A percentile compares a stretch with the other conserved stretches of the same genome.
phyloP scores from a whole-genome alignment of 35 echinoderm and acorn worm species.

The Patiria miniata region DNA sequence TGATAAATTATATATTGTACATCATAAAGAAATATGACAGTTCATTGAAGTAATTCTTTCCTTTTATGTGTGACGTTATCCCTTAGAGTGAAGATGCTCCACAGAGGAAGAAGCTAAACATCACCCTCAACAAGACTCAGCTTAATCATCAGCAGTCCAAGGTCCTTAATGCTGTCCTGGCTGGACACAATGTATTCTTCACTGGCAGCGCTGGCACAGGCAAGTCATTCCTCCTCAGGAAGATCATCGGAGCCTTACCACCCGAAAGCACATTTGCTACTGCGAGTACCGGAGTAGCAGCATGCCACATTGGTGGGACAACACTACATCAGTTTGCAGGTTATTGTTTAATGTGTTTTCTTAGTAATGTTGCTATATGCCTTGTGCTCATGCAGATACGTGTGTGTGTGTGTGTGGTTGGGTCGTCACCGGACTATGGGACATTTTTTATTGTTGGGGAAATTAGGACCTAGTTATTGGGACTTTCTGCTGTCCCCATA shows the following conservation, averaged over 20 bases:
- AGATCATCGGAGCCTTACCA: constrained; percentile 87
- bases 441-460: no score
- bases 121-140: constrained; percentile 23
- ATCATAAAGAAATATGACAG: no score
- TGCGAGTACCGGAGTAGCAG: constrained; percentile 95
- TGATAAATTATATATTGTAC: no score
- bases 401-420: no score
- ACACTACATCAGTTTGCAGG: constrained; percentile 99
- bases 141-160: constrained; percentile 74
- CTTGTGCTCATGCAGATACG: no score
- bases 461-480: no score
- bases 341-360: constrained; percentile 20
- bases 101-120: constrained; percentile 68
- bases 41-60: no score
- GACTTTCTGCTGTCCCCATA: no score
- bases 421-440: neutral
- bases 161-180: constrained; percentile 83
- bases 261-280: constrained; percentile 96
- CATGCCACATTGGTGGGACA: constrained; percentile 98
- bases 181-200: constrained; percentile 91
- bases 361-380: no score
- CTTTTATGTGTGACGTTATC: no score
- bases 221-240: constrained; percentile 96
- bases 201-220: constrained; percentile 98
- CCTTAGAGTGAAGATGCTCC: constrained; percentile 47